Evolutionary conservation across 1,140 invertebrate species (phyloP), one percentile per base, ranked within the genome.

Genomic region (Zaprionus taronus): DNA sequence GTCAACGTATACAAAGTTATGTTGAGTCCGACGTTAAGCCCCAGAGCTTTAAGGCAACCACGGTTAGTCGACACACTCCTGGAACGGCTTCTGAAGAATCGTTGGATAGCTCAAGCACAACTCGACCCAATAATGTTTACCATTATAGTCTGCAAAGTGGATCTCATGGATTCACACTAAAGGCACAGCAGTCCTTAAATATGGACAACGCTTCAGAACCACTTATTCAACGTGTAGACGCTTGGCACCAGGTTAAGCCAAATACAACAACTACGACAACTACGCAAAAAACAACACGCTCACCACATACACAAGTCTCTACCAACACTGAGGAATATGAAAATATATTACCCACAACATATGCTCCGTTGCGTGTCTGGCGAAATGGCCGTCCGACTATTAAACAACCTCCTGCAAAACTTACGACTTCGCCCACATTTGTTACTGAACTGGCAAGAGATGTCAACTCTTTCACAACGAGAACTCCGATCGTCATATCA

Each of bases 291-390:
- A 77, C 72, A 7, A 78, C 41, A 7, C 24, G 41, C 17, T 65
- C 53, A 26, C 58, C 44, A 20, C 38, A 24, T 1, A 47, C 53
- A n/a, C n/a, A 51, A 26, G 38, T 12, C 6, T 38, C 41, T 47
- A 15, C 56, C 5, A 57, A 69, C 26, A 47, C 56, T 38, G 73
- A 72, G 17, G 68, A 64, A 26, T 81, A 57, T 63, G 70, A 60
- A n/a, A 80, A 89, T 20, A 85, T 93, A 49, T 58, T 89, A 20
- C 92, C 92, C 22, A 93, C 92, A 51, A 93, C 92, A 4, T 93
- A 93, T 71, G 87, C 91, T 0, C 92, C 92, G 4, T 44, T 92
- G 41, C 79, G 91, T 12, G 72, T 79, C 44, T 92, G 91, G 91
- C 91, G 91, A 5, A 87, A 91, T 58, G 91, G 91, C 3, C 73